Conservation (phyloP, 64 coral and sea anemone genomes). For the Anthopleura sola region DNA sequence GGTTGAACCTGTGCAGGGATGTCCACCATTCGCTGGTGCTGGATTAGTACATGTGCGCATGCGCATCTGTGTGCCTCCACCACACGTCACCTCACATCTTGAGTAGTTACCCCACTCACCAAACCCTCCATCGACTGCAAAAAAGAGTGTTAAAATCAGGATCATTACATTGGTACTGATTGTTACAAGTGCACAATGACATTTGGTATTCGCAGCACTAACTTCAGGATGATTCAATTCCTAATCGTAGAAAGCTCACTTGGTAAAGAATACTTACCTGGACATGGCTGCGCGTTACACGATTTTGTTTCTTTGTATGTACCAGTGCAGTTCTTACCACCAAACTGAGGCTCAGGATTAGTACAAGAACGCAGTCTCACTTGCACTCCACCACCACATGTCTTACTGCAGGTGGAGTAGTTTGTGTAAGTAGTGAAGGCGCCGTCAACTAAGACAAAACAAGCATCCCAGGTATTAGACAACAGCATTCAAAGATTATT, state of each 20-base stretch:
- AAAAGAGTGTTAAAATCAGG: neutral
- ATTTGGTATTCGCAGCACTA: no score
- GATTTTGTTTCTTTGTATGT: slow-evolving; percentile 48
- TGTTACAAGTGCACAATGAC: neutral
- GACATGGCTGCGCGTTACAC: slow-evolving; percentile 85
- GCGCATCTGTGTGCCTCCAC: slow-evolving; percentile 57
- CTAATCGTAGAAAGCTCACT: no score
- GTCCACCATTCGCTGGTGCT: slow-evolving; percentile 66
- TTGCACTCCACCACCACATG: slow-evolving; percentile 72
- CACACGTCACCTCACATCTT: slow-evolving; percentile 58
- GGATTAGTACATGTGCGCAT: slow-evolving; percentile 79
- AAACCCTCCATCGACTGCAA: slow-evolving; percentile 81
- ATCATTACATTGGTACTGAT: neutral
- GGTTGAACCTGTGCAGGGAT: slow-evolving; percentile 41
- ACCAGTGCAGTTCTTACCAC: slow-evolving; percentile 80
- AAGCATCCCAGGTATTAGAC: no score
- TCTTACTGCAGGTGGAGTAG: slow-evolving; percentile 83
- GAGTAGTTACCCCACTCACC: slow-evolving; percentile 86
- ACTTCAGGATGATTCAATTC: no score
- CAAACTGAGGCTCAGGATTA: slow-evolving; percentile 76
- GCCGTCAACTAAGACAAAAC: slow-evolving; percentile 65
- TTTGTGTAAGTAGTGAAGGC: slow-evolving; percentile 67
- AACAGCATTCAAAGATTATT: neutral
- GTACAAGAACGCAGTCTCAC: slow-evolving; percentile 68
- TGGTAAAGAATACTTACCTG: slow-evolving; percentile 16